A percentile compares a stretch with the other conserved stretches of the same genome.
These are phyloP conservation scores for Neodontobutis hainanensis DNA, from an alignment of 2,113 vertebrate genomes.

Conservation along the genomic window DNA sequence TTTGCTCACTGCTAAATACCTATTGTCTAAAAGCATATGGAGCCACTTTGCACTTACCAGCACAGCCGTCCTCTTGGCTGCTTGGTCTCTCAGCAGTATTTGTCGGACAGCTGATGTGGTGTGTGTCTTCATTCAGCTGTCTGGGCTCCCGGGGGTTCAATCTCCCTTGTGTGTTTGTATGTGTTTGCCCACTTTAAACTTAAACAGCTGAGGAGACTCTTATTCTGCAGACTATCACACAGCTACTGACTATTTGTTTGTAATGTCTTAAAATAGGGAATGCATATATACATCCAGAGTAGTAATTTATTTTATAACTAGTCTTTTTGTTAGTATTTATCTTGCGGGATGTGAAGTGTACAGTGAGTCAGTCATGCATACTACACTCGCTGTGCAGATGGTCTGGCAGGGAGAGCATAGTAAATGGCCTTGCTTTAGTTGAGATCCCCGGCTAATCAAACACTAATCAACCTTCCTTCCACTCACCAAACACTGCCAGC, in stretches of 20 bases:
- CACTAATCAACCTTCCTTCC: constrained; percentile 49
- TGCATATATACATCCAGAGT: no score
- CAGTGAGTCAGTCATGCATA: constrained; percentile 38
- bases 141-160: constrained; percentile 42
- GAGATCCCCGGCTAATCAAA: constrained; percentile 64
- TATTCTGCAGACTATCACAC: constrained; percentile 55
- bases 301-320: no score
- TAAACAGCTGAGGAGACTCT: constrained; percentile 68
- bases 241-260: constrained; percentile 59
- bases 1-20: background rate
- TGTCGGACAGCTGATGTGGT: constrained; percentile 59
- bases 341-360: constrained; percentile 17
- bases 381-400: constrained; percentile 49
- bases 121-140: constrained; percentile 64
- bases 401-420: constrained; percentile 36
- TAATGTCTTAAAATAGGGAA: constrained; percentile 12
- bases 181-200: constrained; percentile 28
- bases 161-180: constrained; percentile 28
- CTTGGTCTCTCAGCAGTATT: constrained; percentile 40
- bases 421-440: constrained; percentile 30
- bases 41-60: constrained; percentile 14
- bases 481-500: constrained; percentile 18
- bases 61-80: constrained; percentile 11
- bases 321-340: background rate
- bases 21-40: background rate